Conservation (phyloP, 2,113 vertebrate genomes). For the Oceanites oceanicus region DNA sequence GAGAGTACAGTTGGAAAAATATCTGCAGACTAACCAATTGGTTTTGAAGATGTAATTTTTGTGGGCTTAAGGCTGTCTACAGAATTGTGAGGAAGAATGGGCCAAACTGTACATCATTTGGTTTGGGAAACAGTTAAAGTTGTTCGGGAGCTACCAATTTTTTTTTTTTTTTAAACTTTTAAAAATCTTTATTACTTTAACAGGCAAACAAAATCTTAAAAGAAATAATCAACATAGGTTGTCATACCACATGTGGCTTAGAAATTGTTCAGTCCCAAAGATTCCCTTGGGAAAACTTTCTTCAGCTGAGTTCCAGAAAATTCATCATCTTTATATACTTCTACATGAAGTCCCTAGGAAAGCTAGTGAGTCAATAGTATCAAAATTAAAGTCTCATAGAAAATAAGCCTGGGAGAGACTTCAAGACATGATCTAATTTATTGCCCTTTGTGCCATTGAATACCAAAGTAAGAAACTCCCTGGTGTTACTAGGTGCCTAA, state of each 20-base stretch:
- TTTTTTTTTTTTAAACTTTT: not conserved
- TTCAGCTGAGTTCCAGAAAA: not conserved
- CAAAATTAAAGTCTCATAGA: slow-evolving; percentile 15
- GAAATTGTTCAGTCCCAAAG: not conserved
- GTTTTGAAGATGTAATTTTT: not conserved
- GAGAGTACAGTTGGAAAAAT: not conserved
- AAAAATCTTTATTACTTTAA: not conserved
- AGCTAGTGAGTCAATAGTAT: not conserved
- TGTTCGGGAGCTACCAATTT: not conserved
- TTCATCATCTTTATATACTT: not conserved
- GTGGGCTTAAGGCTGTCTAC: not conserved
- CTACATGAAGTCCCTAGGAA: not conserved
- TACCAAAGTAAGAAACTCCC: not conserved
- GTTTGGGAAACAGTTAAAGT: not conserved
- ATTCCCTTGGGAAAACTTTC: not conserved
- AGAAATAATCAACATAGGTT: not conserved
- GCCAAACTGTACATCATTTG: not conserved
- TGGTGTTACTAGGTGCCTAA: not conserved
- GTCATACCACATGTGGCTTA: not conserved
- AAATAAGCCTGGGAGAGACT: slow-evolving; percentile 14
- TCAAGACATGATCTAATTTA: slow-evolving; percentile 13
- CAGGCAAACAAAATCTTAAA: not conserved
- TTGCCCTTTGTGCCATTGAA: not conserved
- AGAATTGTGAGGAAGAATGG: not conserved
- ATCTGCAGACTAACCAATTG: not conserved